Evolutionary conservation across 2,888 invertebrate genomes (phyloP), one percentile per base, ranked within the genome.

Genomic region (Vandiemenella viatica): DNA sequence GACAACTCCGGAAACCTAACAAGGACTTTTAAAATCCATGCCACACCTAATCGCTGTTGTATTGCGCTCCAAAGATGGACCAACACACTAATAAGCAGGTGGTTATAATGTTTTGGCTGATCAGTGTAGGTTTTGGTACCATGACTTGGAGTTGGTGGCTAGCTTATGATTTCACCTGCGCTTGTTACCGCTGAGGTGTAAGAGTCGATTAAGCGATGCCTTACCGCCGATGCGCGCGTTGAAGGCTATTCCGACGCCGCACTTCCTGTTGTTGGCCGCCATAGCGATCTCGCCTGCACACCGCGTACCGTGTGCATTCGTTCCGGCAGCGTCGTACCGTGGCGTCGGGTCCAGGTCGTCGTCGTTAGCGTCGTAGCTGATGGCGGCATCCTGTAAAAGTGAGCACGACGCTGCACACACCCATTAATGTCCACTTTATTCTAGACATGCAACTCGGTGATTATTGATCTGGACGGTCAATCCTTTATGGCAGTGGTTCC

Each of bases 251-350:
- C 95, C 95, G 16, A 92, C 89, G 5, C 93, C 92, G 63, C 93
- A 95, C 60, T 85, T 81, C 45, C 72, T 67, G 67, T 93, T 93
- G 65, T 91, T 84, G 3, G 91, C 86, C 19, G 75, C 73, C 90
- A 91, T 91, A 5, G 86, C 83, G 53, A 91, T 80, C 68, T 88
- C 88, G 8, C 91, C 91, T 15, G 90, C 91, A 64, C 91, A 92
- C 57, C 88, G 74, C 15, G 93, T 95, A 1, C 93, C 95, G 63
- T 95, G 95, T 15, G 84, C 83, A 65, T 85, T 85, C 45, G 68
- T 62, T 37, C 61, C 62, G 55, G 49, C 48, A 48, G 56, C 61
- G 50, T 77, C 76, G 54, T 78, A 77, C 44, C 76, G 69, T 0
- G 88, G 89, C 53, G 76, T 70, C 1, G 90, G 90, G 64, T 89